These are phyloP conservation scores for Drosophila mettleri DNA, from an alignment of 2,888 invertebrate species.

Conservation along the genomic window DNA sequence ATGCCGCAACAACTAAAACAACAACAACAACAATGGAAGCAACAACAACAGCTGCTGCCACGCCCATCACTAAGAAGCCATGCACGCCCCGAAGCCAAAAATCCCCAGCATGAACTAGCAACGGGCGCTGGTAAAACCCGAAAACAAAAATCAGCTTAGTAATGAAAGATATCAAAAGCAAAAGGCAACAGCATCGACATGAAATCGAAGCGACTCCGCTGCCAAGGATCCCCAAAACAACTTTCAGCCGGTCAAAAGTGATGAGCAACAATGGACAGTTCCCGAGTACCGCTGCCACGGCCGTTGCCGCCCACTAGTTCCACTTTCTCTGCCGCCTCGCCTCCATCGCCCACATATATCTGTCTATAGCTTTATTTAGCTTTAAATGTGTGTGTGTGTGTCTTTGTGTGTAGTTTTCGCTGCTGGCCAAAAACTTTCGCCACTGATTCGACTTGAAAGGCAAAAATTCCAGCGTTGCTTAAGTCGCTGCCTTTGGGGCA, in stretches of 20 bases:
- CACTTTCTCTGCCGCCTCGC: neutral
- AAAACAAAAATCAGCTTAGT: constrained; percentile 68
- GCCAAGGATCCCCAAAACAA: constrained; percentile 54
- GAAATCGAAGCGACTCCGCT: constrained; percentile 44
- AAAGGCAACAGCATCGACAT: constrained; percentile 63
- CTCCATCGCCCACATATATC: neutral
- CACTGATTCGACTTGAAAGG: constrained; percentile 62
- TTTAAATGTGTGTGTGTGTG: neutral
- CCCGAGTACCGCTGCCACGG: constrained; percentile 2
- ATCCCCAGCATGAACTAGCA: constrained; percentile 9
- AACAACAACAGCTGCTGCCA: constrained; percentile 55
- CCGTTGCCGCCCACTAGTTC: neutral
- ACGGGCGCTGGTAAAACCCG: constrained; percentile 35
- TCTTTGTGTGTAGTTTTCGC: constrained; percentile 58
- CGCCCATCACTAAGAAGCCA: constrained; percentile 49
- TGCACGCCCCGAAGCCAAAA: constrained; percentile 22
- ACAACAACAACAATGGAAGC: constrained; percentile 25
- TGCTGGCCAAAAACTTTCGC: constrained; percentile 72
- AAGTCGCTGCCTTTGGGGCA: constrained; percentile 40
- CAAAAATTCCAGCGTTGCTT: constrained; percentile 64
- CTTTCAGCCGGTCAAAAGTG: constrained; percentile 62
- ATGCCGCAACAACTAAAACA: constrained; percentile 32
- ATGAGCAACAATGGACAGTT: constrained; percentile 52
- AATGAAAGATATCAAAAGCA: constrained; percentile 55
- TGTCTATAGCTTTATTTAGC: constrained; percentile 1